A percentile compares a stretch with the other conserved stretches of the same genome.
Conservation (phyloP, 2,113 vertebrate genomes). For the Strigops habroptila region DNA sequence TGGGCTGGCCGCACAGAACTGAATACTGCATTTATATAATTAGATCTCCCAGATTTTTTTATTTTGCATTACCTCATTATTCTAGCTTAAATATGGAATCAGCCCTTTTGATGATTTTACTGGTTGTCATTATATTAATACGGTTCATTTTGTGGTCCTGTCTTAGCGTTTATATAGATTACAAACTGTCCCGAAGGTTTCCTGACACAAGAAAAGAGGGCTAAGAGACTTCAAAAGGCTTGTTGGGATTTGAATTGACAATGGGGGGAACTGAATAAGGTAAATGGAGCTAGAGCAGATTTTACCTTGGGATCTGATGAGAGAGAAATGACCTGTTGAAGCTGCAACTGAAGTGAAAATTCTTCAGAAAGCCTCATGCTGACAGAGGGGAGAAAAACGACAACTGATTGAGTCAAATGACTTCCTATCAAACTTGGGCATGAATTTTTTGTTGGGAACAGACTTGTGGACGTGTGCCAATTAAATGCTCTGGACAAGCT, state of each 20-base stretch:
- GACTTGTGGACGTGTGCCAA: background rate
- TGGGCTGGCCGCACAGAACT: conserved; percentile 4
- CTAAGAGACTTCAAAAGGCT: conserved; percentile 20
- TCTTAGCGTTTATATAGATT: conserved; percentile 67
- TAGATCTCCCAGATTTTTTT: conserved; percentile 38
- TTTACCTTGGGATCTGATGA: conserved; percentile 14
- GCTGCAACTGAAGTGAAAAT: background rate
- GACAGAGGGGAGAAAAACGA: background rate
- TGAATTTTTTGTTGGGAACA: background rate
- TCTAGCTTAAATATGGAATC: conserved; percentile 58
- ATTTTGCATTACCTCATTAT: conserved; percentile 49
- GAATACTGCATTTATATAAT: conserved; percentile 46
- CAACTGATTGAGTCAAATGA: background rate
- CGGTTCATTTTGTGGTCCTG: conserved; percentile 78
- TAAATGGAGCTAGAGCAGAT: background rate
- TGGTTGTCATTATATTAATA: conserved; percentile 70
- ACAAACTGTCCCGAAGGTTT: conserved; percentile 58
- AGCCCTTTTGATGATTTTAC: conserved; percentile 67
- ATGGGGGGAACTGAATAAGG: background rate
- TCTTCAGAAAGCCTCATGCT: background rate
- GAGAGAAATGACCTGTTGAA: conserved; percentile 21
- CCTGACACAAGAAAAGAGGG: conserved; percentile 52
- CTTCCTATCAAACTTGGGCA: background rate
- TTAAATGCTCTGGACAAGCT: background rate
- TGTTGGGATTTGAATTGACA: background rate